Evolutionary conservation across 37 sponge, comb jelly and placozoan genomes (phyloP), one percentile per base, ranked within the genome.

Genomic region (Oopsacas minuta): DNA sequence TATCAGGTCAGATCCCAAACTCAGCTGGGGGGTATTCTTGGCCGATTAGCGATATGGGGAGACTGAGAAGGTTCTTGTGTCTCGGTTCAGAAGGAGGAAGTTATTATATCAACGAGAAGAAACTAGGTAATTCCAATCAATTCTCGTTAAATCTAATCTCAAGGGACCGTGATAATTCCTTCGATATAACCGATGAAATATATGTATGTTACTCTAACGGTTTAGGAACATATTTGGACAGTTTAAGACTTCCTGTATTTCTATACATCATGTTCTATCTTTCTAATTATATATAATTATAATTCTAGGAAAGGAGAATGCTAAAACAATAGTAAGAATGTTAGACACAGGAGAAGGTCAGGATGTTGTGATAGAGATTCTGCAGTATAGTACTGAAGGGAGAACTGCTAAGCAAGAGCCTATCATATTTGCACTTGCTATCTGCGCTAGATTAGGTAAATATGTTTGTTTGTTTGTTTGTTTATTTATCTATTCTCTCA

Each of bases 61-160:
- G 92, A n/a, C 88, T 91, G 20, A 69, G 84, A 0, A 82, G 92
- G 22, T 91, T 91, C 82, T 86, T 91, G 37, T 89, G 89, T 32
- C 83, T 91, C 22, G 92, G 92, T 0, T 89, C 92, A 25, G 92
- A 91, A 53, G 89, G 92, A 0, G 92, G 92, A 0, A 89, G 90
- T 22, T 91, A 91, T 86, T 91, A 91, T 88, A 86, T 82, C 37
- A 83, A 86, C 3, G 90, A 91, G 86, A 91, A 89, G 88, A 23
- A 91, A 36, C 87, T 91, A 23, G 89, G 89, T 42, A 42, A n/a
- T n/a, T n/a, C n/a, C n/a, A n/a, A n/a, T n/a, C n/a, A n/a, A n/a
- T n/a, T n/a, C n/a, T n/a, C n/a, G n/a, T n/a, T n/a, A n/a, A n/a
- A n/a, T n/a, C n/a, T n/a, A n/a, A n/a, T n/a, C n/a, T n/a, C n/a